phyloP scores from a whole-genome alignment of 2,113 vertebrate species.

The Silurus asotus region DNA sequence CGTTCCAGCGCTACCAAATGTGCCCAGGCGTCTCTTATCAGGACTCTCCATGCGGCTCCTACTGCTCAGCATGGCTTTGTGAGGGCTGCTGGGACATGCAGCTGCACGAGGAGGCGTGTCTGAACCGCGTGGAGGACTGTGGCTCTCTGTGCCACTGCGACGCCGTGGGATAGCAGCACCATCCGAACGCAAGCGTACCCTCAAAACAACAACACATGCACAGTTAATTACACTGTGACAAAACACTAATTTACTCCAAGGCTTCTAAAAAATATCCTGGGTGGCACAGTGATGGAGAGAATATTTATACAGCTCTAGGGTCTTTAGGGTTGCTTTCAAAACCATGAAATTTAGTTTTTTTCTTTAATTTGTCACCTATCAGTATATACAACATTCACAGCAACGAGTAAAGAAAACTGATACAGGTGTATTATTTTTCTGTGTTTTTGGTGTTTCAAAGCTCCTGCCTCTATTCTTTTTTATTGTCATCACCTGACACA shows the following conservation, averaged over 20 bases:
- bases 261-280: background rate
- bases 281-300: background rate
- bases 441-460: no score
- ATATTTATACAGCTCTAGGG: background rate
- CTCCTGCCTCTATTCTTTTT: no score
- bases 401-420: background rate
- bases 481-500: no score
- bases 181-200: slow-evolving; percentile 90
- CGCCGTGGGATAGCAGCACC: slow-evolving; percentile 90
- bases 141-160: slow-evolving; percentile 84
- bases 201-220: slow-evolving; percentile 61
- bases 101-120: slow-evolving; percentile 94
- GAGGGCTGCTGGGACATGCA: slow-evolving; percentile 95
- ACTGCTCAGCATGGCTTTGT: slow-evolving; percentile 85
- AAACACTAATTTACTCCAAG: background rate
- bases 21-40: slow-evolving; percentile 91
- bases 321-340: background rate
- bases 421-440: no score
- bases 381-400: background rate
- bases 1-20: slow-evolving; percentile 92
- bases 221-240: background rate
- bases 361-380: no score
- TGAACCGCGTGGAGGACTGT: slow-evolving; percentile 87
- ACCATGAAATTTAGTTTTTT: background rate
- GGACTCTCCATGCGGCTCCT: slow-evolving; percentile 89